Evolutionary conservation across 92 coral and sea anemone genomes (phyloP).

Genomic region (Anthopleura xanthogrammica): DNA sequence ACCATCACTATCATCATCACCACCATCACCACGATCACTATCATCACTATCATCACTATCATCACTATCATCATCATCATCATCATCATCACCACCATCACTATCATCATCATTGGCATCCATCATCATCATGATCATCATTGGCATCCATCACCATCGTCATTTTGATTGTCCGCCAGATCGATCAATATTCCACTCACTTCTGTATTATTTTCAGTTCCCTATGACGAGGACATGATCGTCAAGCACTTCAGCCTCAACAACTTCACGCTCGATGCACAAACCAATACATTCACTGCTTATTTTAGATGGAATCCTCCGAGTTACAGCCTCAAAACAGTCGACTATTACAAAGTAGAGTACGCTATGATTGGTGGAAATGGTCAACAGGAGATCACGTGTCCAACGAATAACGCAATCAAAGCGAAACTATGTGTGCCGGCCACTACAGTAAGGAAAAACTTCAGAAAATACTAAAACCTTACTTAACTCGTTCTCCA

Average conservation of each 20-base stretch:
- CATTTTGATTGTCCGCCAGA: not conserved
- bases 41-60: no score
- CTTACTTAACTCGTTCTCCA: no score
- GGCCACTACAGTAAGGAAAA: slow-evolving; percentile 16
- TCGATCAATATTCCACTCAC: not conserved
- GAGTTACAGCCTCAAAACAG: not conserved
- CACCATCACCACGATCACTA: not conserved
- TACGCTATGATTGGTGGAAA: slow-evolving; percentile 5
- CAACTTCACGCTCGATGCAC: not conserved
- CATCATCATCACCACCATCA: no score
- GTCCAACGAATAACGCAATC: slow-evolving; percentile 8
- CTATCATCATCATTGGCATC: not conserved
- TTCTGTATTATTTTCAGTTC: not conserved
- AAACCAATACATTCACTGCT: not conserved
- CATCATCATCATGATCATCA: not conserved
- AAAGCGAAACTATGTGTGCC: not conserved
- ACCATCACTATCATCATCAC: not conserved
- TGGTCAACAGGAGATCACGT: not conserved
- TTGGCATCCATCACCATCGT: not conserved
- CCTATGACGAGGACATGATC: not conserved
- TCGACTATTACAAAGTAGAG: slow-evolving; percentile 9
- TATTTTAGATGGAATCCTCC: slow-evolving; percentile 15
- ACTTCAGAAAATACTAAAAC: not conserved
- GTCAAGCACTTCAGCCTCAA: not conserved
- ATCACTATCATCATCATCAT: no score